Base-by-base conservation (phyloP, 2,113 vertebrate genomes). In the Odobenus rosmarus region DNA sequence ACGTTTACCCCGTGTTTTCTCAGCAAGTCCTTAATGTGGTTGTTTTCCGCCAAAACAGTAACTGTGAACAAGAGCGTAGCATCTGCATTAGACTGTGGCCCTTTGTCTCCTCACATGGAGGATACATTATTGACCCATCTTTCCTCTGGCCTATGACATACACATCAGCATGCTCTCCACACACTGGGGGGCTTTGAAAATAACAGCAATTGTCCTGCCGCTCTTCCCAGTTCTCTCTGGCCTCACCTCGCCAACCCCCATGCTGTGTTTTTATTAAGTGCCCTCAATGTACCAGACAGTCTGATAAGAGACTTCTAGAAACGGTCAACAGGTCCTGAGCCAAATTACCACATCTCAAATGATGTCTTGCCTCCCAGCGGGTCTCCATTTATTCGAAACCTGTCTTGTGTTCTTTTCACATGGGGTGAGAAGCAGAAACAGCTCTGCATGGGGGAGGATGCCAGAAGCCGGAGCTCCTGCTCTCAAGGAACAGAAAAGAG, bases 11-110 rank as follows among this genome's bases (percentile, higher is more conserved):
- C 99, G 64, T 98, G 98, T 71, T 99, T 98, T 91, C 77, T 98
- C 95, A 99, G 97, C 89, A 99, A 96, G 76, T 98, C 98, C 98
- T 99, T 99, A 97, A 99, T 99, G 98, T 99, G 98, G 93, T 98
- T 98, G 0, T 99, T 99, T 98, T 99, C 99, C 85, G 99, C 99
- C 79, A 99, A 95, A 95, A 99, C 99, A 96, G 99, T 99, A 86
- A 99, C 99, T 99, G 98, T 7, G 11, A 79, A 98, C 84, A 49
- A 98, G 49, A 95, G 42, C 51, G n/a, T 4, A 97, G n/a, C 93
- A 21, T 55, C 11, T 4, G 18, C 36, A 31, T 92, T 36, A 51
- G 62, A 46, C 5, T 23, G 51, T 16, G 26, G 10, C 49, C 91
- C 14, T 11, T 2, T 16, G 16, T 49, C 42, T 76, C 64, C 23